These are phyloP conservation scores for Coregonus sp. DNA, from an alignment of 2,797 vertebrate species.

Conservation along the genomic window DNA sequence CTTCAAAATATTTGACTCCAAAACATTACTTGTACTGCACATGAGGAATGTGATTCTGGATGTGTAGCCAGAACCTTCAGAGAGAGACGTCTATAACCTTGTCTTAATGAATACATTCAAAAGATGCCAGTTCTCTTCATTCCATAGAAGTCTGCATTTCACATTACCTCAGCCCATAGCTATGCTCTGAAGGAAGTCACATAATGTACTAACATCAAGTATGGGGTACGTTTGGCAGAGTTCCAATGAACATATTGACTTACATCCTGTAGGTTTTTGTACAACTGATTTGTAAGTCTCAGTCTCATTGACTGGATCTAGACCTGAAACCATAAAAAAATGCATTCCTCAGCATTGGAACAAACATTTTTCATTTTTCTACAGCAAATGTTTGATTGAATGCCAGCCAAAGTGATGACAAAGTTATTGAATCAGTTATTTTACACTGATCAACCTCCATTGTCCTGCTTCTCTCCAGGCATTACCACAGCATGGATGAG, in stretches of 20 bases:
- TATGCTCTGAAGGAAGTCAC: conserved; percentile 60
- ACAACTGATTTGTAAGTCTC: conserved; percentile 59
- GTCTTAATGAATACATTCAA: conserved; percentile 43
- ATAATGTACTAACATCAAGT: conserved; percentile 42
- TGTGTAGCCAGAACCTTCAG: conserved; percentile 22
- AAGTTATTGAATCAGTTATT: background rate
- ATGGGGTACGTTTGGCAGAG: conserved; percentile 63
- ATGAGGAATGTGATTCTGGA: conserved; percentile 1
- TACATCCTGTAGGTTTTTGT: conserved; percentile 33
- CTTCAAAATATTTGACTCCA: background rate
- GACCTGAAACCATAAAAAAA: background rate
- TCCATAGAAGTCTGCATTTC: conserved; percentile 25
- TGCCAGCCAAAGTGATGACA: conserved; percentile 75
- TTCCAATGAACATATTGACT: conserved; percentile 35
- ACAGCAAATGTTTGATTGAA: conserved; percentile 73
- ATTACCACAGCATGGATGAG: conserved; percentile 99
- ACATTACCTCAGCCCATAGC: conserved; percentile 69
- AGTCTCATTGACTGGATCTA: conserved; percentile 33
- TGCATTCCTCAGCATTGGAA: background rate
- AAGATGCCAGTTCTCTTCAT: conserved; percentile 38
- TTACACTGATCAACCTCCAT: background rate
- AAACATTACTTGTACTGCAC: background rate
- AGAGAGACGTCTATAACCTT: conserved; percentile 30
- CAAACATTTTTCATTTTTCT: conserved; percentile 41
- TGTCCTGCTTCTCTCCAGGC: conserved; percentile 68